A percentile compares a stretch with the other conserved stretches of the same genome.
Conservation (phyloP, 2,888 invertebrate species). For the Diabrotica balteata region DNA sequence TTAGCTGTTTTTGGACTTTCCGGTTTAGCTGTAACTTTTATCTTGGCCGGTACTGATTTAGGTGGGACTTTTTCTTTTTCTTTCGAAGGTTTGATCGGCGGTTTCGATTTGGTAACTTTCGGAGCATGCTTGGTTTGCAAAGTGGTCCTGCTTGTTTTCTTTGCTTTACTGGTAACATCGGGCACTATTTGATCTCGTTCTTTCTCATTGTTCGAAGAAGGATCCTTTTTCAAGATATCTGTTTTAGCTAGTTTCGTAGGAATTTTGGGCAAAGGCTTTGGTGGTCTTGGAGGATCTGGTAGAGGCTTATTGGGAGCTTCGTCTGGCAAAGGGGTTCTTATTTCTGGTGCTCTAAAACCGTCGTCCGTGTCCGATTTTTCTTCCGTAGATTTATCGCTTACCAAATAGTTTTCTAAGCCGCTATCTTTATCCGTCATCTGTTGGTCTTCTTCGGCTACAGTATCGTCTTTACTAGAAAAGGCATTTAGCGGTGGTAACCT, state of each 20-base stretch:
- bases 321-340: conserved; percentile 3
- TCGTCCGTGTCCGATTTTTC: conserved; percentile 43
- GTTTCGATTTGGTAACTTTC: conserved; percentile 37
- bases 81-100: conserved; percentile 30
- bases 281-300: conserved; percentile 12
- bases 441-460: conserved; percentile 78
- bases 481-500: conserved; percentile 83
- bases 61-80: conserved; percentile 37
- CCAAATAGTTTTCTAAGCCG: conserved; percentile 42
- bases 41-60: conserved; percentile 36
- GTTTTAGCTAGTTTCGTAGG: conserved; percentile 35
- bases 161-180: conserved; percentile 52
- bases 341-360: conserved; percentile 27
- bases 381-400: conserved; percentile 44
- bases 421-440: conserved; percentile 50
- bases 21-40: conserved; percentile 48
- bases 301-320: conserved; percentile 27
- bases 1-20: conserved; percentile 31
- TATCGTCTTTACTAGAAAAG: conserved; percentile 89
- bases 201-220: conserved; percentile 38
- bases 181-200: conserved; percentile 62
- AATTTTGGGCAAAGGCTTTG: conserved; percentile 14
- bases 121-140: conserved; percentile 41
- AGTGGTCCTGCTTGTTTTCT: conserved; percentile 43
- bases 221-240: neutral